Evolutionary conservation across 2,888 invertebrate species (phyloP).

Genomic region (Hirtodrosophila alboralis): DNA sequence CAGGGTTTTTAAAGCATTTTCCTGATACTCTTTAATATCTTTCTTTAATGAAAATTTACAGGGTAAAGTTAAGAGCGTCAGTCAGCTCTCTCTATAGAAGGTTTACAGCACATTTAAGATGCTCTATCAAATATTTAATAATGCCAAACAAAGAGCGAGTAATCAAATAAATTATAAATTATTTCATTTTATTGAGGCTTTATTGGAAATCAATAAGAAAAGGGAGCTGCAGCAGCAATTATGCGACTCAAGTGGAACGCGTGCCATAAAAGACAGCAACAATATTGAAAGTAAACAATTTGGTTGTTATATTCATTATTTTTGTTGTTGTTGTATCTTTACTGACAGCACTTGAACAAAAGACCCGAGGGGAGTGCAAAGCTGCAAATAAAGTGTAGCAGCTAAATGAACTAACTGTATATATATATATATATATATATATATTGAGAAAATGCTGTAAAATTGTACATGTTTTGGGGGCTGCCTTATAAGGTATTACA

Average conservation of each 20-base stretch:
- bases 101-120: too few species aligned
- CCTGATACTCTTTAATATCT: too few species aligned
- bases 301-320: slow-evolving; percentile 7
- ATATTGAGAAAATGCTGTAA: too few species aligned
- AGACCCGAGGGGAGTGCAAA: slow-evolving; percentile 3
- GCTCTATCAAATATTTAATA: slow-evolving; percentile 43
- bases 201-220: slow-evolving; percentile 38
- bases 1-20: too few species aligned
- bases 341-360: slow-evolving; percentile 32
- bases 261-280: slow-evolving; percentile 30
- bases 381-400: too few species aligned
- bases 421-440: too few species aligned
- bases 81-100: too few species aligned
- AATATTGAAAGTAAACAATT: slow-evolving; percentile 25
- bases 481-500: slow-evolving; percentile 34
- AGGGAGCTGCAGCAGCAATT: slow-evolving; percentile 35
- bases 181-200: slow-evolving; percentile 10
- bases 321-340: slow-evolving; percentile 28
- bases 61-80: too few species aligned
- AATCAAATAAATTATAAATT: slow-evolving; percentile 32
- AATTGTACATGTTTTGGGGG: slow-evolving; percentile 5
- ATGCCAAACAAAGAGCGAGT: slow-evolving; percentile 31
- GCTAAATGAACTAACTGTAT: too few species aligned
- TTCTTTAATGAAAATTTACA: too few species aligned
- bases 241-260: slow-evolving; percentile 49